Base-by-base conservation (phyloP, 1,140 invertebrate genomes). In the Drosophila trapezifrons region DNA sequence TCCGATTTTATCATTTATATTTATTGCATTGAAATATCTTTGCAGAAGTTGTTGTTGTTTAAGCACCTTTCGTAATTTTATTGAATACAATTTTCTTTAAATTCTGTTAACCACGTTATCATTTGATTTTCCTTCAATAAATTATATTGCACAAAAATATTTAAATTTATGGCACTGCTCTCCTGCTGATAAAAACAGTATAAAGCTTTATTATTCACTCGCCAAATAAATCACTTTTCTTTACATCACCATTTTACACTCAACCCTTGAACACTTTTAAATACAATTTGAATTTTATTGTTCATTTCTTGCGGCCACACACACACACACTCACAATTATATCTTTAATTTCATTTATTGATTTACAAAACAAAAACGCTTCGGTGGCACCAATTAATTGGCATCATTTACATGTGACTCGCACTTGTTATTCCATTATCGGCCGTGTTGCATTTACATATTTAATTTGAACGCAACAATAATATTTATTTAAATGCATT, bases 331-430 rank as follows among this genome's bases (percentile, higher is more conserved):
- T 52, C 20, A 70, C 37, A 70, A 56, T 69, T 57, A 47, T 27
- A 32, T 37, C 65, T 71, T 47, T 18, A 40, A 71, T 40, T 40
- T 49, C 8, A 22, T 49, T 67, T 65, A 71, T 58, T 71, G 57
- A 62, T 77, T 69, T 51, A 35, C 18, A 45, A 37, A 62, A 62
- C 20, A n/a, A 45, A 55, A 49, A 15, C 9, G 7, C 9, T 15
- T 12, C 51, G 49, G 49, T 29, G 13, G 9, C 32, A 54, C 43
- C 56, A 65, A 72, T 59, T 54, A 80, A 77, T 59, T 62, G 59
- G 54, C 62, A 57, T 58, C 63, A 77, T 81, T 76, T 76, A 55
- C 37, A 60, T 67, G 49, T 59, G 43, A 42, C 18, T 74, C 60
- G 62, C 51, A 52, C 69, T 55, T 67, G 25, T 51, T 73, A 62